Conservation (phyloP, 2,113 vertebrate species). For the Psammodynastes pulverulentus region DNA sequence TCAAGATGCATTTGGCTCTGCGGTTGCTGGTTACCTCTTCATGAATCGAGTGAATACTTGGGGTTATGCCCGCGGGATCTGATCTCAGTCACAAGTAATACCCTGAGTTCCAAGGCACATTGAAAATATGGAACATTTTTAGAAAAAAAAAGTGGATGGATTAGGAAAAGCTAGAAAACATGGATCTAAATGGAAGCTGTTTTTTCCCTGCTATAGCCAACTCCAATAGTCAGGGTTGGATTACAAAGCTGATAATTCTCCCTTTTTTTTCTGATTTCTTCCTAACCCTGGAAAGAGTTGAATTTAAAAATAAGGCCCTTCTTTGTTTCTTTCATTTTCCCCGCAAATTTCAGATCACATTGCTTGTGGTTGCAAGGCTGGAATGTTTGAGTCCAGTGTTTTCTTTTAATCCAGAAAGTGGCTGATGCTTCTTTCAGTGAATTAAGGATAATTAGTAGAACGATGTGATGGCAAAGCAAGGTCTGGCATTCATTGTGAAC, state of each 20-base stretch:
- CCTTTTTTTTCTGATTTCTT: neutral
- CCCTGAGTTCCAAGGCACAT: neutral
- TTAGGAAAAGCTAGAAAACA: neutral
- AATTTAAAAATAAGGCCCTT: neutral
- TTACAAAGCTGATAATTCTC: neutral
- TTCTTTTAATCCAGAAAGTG: neutral
- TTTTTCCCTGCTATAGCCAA: neutral
- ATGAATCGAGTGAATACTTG: neutral
- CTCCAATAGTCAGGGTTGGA: neutral
- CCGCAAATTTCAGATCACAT: neutral
- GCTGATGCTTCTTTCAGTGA: neutral
- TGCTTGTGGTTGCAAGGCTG: neutral
- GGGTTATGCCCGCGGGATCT: neutral
- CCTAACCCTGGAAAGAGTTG: neutral
- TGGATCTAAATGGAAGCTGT: neutral
- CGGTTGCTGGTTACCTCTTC: neutral
- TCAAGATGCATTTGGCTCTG: neutral
- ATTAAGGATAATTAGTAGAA: neutral
- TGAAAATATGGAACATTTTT: neutral
- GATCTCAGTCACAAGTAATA: neutral
- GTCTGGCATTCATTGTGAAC: neutral
- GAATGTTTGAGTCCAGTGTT: neutral
- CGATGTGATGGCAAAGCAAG: neutral
- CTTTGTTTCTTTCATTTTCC: neutral
- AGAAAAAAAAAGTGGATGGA: neutral